phyloP scores from a whole-genome alignment of 2,113 vertebrate species.

The Arothron firmamentum region DNA sequence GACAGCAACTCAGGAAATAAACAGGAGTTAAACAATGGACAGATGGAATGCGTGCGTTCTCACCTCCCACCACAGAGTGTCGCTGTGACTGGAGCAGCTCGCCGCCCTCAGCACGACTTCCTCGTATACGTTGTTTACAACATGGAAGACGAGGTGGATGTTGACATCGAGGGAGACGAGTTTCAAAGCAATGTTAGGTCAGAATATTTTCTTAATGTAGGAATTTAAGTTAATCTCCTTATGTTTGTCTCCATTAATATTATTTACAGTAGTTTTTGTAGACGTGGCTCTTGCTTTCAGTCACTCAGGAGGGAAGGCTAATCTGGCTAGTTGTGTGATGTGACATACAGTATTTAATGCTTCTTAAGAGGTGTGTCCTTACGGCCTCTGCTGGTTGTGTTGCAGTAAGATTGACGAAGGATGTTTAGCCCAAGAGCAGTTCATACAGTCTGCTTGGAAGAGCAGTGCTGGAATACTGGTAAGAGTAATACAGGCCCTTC shows the following conservation, averaged over 20 bases:
- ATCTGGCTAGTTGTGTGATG: not conserved
- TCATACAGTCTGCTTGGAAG: conserved; percentile 86
- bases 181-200: conserved; percentile 57
- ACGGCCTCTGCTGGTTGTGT: not conserved
- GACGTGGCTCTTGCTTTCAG: not conserved
- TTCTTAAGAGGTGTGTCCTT: not conserved
- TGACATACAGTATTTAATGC: too few relatives aligned
- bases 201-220: not conserved
- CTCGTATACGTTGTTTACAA: conserved; percentile 48
- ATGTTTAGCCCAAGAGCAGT: conserved; percentile 80
- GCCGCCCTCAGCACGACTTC: not conserved
- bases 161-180: conserved; percentile 90
- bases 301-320: not conserved
- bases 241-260: too few relatives aligned
- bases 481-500: conserved; percentile 12
- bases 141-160: conserved; percentile 85
- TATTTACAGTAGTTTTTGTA: not conserved
- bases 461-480: conserved; percentile 80
- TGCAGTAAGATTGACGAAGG: conserved; percentile 73
- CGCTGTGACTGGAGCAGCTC: conserved; percentile 24
- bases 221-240: too few relatives aligned
- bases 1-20: too few relatives aligned
- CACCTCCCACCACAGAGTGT: conserved; percentile 22
- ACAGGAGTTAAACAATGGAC: too few relatives aligned
- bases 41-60: not conserved